These are phyloP conservation scores for Eretmochelys imbricata DNA, from an alignment of 2,113 vertebrate species.

Conservation along the genomic window DNA sequence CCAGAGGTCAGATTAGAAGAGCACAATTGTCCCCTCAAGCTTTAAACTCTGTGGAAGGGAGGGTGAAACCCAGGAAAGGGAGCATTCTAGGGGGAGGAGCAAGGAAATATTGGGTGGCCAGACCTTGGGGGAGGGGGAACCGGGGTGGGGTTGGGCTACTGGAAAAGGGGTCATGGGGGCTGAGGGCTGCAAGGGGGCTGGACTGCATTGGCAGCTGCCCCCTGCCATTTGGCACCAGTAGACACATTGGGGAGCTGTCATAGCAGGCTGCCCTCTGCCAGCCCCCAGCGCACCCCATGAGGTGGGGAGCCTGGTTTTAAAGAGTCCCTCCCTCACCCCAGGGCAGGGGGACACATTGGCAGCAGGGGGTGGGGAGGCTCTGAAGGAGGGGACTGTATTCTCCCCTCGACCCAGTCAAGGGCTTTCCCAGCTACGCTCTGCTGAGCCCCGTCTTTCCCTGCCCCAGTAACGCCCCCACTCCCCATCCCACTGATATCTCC, in stretches of 20 bases:
- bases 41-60: background rate
- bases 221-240: background rate
- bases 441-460: background rate
- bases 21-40: background rate
- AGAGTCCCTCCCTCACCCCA: background rate
- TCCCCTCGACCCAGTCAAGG: background rate
- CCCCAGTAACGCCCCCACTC: no score
- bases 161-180: background rate
- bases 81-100: background rate
- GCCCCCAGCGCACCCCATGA: no score
- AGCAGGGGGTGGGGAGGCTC: no score
- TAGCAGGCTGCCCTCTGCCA: background rate
- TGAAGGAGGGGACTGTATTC: background rate
- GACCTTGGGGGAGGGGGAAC: background rate
- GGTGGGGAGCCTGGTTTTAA: background rate
- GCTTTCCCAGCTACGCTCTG: no score
- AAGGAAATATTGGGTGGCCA: background rate
- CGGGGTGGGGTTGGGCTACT: background rate
- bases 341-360: background rate
- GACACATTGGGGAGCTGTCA: background rate
- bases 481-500: background rate
- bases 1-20: background rate
- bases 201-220: background rate
- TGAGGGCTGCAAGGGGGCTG: background rate
- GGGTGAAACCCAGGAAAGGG: background rate